A percentile compares a stretch with the other conserved stretches of the same genome.
These are phyloP conservation scores for Eristalis arbustorum DNA, from an alignment of 2,888 invertebrate species.

Conservation along the genomic window DNA sequence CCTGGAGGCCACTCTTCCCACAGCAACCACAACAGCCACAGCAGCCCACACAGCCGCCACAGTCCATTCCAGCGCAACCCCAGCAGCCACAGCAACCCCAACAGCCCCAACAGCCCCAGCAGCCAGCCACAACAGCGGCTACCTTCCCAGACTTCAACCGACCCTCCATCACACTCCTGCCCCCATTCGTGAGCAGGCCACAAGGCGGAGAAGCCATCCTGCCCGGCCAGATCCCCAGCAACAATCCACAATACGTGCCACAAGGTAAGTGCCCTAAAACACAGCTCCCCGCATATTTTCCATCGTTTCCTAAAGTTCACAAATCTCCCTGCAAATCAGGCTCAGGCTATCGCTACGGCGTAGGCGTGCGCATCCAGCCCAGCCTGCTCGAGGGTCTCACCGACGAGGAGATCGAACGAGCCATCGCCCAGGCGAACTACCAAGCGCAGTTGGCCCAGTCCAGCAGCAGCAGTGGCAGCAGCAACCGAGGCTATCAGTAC, in stretches of 20 bases:
- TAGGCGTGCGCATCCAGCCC: conserved; percentile 52
- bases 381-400: conserved; percentile 61
- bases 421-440: conserved; percentile 58
- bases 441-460: conserved; percentile 53
- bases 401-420: conserved; percentile 59
- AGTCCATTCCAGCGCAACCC: conserved; percentile 75
- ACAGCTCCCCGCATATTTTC: background rate
- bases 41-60: conserved; percentile 67
- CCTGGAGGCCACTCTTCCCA: conserved; percentile 75
- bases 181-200: conserved; percentile 73
- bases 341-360: conserved; percentile 62
- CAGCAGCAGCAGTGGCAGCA: conserved; percentile 28
- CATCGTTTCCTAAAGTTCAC: conserved; percentile 17
- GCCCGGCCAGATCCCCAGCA: conserved; percentile 51
- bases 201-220: conserved; percentile 51
- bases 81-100: conserved; percentile 71
- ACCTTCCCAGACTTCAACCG: conserved; percentile 71
- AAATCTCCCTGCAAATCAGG: conserved; percentile 51
- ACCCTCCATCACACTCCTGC: conserved; percentile 76
- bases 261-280: conserved; percentile 16
- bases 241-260: conserved; percentile 31
- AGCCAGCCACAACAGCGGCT: conserved; percentile 70
- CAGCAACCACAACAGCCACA: conserved; percentile 74
- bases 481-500: conserved; percentile 55
- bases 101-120: conserved; percentile 72